phyloP scores from a whole-genome alignment of 2,888 invertebrate species.

The Diadromus collaris region DNA sequence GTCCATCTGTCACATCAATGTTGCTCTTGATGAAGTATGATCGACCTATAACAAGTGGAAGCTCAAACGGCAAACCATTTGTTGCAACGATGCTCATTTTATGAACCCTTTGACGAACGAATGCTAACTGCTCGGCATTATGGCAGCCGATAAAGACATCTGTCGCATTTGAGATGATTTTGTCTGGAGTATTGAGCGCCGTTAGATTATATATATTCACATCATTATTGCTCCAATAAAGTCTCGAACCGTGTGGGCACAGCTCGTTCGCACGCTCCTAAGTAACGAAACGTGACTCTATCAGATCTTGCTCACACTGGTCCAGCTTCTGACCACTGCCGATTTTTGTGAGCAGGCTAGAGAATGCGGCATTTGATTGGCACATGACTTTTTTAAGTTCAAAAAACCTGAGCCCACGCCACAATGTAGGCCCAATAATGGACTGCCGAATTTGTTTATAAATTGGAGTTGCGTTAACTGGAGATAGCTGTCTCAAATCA shows the following conservation, averaged over 20 bases:
- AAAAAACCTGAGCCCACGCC: constrained; percentile 63
- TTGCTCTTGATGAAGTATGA: constrained; percentile 67
- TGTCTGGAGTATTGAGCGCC: constrained; percentile 47
- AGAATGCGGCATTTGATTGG: constrained; percentile 71
- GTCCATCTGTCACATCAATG: constrained; percentile 71
- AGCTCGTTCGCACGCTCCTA: constrained; percentile 63
- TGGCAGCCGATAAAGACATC: constrained; percentile 59
- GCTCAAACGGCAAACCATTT: constrained; percentile 67
- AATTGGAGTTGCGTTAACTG: constrained; percentile 60
- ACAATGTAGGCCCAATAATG: constrained; percentile 19
- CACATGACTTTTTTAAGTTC: constrained; percentile 69
- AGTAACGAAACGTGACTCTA: constrained; percentile 66
- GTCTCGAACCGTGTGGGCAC: constrained; percentile 64
- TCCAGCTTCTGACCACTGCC: constrained; percentile 66
- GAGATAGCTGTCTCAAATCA: constrained; percentile 74
- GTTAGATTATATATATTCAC: constrained; percentile 68
- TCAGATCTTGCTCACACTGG: constrained; percentile 60
- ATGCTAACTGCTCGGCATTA: constrained; percentile 50
- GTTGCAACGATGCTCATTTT: constrained; percentile 63
- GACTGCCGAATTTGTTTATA: constrained; percentile 22
- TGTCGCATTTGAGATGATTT: constrained; percentile 61
- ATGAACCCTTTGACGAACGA: constrained; percentile 54
- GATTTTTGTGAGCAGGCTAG: constrained; percentile 70
- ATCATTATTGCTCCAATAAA: constrained; percentile 66
- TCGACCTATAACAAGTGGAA: constrained; percentile 49